Base-by-base conservation (phyloP, 2,888 invertebrate genomes). In the Agrotis clavis region DNA sequence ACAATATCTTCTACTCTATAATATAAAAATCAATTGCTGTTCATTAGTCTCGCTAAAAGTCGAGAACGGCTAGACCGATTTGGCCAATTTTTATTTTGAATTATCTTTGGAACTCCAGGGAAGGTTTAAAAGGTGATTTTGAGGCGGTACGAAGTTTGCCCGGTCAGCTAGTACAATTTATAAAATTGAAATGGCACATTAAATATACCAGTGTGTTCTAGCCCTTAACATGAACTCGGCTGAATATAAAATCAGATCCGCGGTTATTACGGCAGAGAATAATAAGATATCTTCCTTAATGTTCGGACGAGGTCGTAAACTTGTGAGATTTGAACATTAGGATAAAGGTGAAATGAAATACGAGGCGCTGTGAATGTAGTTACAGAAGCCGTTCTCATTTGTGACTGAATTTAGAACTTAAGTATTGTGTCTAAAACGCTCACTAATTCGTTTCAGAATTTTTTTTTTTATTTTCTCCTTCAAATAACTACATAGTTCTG, bases 201-300 rank as follows among this genome's bases (percentile, higher is more conserved):
- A 6, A 6, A 35, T 35, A 35, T 7, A 35, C 6, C 5, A 51
- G 25, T 41, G 30, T 68, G 41, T 41, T 19, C 25, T 19, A 25
- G 14, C 21, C 57, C 21, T 41, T 56, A 66, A 13, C 11, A 63
- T 45, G n/a, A 79, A 60, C 25, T 25, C 51, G 30, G 19, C 48
- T 61, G 59, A 76, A 60, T 64, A 54, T 66, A 18, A 67, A 67
- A 77, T 80, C 62, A 67, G 69, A 54, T 53, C 59, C 30, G 35
- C 54, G 45, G 35, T 75, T 63, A 65, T 74, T 73, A 73, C 16
- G 47, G 25, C 45, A 57, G 54, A 47, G 41, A 45, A 54, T 79
- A 60, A 56, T 64, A 80, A 67, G 75, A 75, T 81, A 80, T 77
- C 61, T 51, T 47, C 19, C 41, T 50, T 80, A 77, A 77, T 80